phyloP scores from a whole-genome alignment of 92 coral and sea anemone genomes.

The Blastomussa wellsi region DNA sequence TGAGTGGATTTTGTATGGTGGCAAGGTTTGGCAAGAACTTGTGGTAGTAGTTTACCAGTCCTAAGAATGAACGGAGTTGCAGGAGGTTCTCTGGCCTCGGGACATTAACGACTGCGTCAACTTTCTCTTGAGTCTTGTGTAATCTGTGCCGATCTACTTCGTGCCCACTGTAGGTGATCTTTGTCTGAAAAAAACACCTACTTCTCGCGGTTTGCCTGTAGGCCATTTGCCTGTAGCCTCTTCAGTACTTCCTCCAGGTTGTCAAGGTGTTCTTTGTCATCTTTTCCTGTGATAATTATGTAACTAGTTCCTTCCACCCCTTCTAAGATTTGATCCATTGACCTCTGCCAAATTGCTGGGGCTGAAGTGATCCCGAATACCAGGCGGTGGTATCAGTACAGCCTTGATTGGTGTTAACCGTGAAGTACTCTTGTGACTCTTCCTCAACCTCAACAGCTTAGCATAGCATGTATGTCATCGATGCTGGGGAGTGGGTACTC shows the following conservation, averaged over 20 bases:
- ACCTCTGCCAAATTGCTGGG: conserved; percentile 68
- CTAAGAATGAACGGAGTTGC: conserved; percentile 59
- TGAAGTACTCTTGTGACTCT: conserved; percentile 53
- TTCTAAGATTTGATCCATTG: conserved; percentile 61
- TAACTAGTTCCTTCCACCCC: conserved; percentile 52
- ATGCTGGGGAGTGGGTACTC: conserved; percentile 61
- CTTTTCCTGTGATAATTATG: conserved; percentile 51
- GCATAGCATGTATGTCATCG: conserved; percentile 50
- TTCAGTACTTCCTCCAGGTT: no score
- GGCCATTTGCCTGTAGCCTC: conserved; percentile 50
- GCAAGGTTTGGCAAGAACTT: conserved; percentile 54
- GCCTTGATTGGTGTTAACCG: conserved; percentile 55
- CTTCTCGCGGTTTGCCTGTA: conserved; percentile 53
- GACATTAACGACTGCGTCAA: conserved; percentile 41
- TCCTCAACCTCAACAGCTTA: conserved; percentile 59
- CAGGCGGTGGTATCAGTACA: no score
- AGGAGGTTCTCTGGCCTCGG: conserved; percentile 46
- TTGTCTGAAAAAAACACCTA: conserved; percentile 56
- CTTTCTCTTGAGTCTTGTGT: conserved; percentile 47
- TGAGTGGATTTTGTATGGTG: neutral
- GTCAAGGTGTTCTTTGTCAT: conserved; percentile 58
- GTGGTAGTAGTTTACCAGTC: conserved; percentile 57
- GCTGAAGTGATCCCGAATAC: conserved; percentile 60
- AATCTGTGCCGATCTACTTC: conserved; percentile 39
- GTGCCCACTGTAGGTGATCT: conserved; percentile 49